Conservation (phyloP, 2,888 invertebrate species). For the Drosophila rellima region DNA sequence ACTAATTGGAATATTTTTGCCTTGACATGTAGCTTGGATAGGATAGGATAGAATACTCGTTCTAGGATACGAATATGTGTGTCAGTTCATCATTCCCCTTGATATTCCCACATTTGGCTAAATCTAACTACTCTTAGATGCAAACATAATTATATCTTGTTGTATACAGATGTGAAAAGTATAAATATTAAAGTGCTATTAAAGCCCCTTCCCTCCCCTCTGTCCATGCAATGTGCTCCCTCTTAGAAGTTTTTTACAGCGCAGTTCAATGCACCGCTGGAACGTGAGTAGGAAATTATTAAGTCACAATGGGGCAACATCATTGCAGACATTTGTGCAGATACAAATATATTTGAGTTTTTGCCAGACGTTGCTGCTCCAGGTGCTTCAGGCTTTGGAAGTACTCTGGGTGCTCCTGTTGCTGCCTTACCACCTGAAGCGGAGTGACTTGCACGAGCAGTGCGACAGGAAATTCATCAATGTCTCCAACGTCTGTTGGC, state of each 20-base stretch:
- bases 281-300: slow-evolving; percentile 78
- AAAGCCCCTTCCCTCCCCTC: background rate
- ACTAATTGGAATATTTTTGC: slow-evolving; percentile 68
- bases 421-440: slow-evolving; percentile 31
- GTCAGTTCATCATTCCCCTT: background rate
- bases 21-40: slow-evolving; percentile 29
- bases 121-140: slow-evolving; percentile 7
- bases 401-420: no score
- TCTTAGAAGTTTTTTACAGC: slow-evolving; percentile 16
- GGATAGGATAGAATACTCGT: background rate
- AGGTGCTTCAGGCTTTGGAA: no score
- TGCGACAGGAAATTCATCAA: slow-evolving; percentile 82
- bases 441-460: slow-evolving; percentile 46
- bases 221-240: background rate
- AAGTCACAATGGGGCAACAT: slow-evolving; percentile 74
- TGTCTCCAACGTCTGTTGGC: slow-evolving; percentile 74
- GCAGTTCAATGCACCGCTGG: slow-evolving; percentile 73
- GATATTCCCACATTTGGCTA: background rate
- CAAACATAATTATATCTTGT: slow-evolving; percentile 40
- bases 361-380: slow-evolving; percentile 33
- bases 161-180: slow-evolving; percentile 11
- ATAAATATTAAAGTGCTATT: slow-evolving; percentile 36
- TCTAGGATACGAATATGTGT: slow-evolving; percentile 1
- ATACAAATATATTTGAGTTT: slow-evolving; percentile 64
- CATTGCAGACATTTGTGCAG: slow-evolving; percentile 66